These are phyloP conservation scores for Salminus brasiliensis DNA, from an alignment of 2,113 vertebrate genomes.

Conservation along the genomic window DNA sequence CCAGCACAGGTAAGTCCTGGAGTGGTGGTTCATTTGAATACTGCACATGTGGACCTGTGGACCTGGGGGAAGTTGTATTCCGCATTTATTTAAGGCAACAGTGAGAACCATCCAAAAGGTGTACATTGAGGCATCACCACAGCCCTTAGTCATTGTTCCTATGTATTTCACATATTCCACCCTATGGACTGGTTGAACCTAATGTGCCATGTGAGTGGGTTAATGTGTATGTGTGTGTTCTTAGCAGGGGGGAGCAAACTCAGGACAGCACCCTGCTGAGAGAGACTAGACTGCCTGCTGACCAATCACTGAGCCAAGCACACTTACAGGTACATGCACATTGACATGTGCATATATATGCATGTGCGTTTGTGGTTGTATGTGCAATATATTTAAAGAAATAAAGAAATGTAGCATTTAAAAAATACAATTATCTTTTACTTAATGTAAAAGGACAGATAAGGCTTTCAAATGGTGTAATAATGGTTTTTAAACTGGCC, in stretches of 20 bases:
- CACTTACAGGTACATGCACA: slow-evolving; percentile 31
- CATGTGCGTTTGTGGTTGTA: not conserved
- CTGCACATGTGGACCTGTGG: not conserved
- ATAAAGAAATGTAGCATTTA: too few relatives aligned
- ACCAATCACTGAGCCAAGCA: slow-evolving; percentile 35
- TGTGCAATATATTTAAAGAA: too few relatives aligned
- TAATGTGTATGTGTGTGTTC: slow-evolving; percentile 53
- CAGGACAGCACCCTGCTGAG: slow-evolving; percentile 48
- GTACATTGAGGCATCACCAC: too few relatives aligned
- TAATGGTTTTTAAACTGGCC: too few relatives aligned
- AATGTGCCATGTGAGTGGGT: slow-evolving; percentile 23
- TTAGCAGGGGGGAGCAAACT: slow-evolving; percentile 56
- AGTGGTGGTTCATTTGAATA: not conserved
- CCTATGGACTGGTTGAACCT: slow-evolving; percentile 20
- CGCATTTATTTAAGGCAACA: not conserved
- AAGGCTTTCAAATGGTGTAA: too few relatives aligned
- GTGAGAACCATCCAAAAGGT: not conserved
- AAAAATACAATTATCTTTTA: too few relatives aligned
- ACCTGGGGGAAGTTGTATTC: not conserved
- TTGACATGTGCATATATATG: not conserved
- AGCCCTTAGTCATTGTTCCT: too few relatives aligned
- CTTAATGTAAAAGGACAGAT: too few relatives aligned
- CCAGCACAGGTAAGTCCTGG: slow-evolving; percentile 48
- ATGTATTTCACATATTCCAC: slow-evolving; percentile 21
- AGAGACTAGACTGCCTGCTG: slow-evolving; percentile 22